These are phyloP conservation scores for Protaetia brevitarsis DNA, from an alignment of 1,140 invertebrate species.

Conservation along the genomic window DNA sequence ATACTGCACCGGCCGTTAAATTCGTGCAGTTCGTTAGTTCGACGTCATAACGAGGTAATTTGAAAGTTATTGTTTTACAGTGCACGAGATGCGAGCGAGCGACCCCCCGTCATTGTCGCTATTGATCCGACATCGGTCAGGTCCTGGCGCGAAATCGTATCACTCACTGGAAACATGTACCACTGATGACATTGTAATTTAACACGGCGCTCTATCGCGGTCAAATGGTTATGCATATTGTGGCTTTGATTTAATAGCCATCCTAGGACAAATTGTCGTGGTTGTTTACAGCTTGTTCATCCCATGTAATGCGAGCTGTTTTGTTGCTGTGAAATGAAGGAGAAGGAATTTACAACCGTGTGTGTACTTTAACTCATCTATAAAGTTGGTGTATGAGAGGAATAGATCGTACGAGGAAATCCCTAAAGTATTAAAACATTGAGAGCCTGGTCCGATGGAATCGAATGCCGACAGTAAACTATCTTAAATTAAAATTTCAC, in stretches of 20 bases:
- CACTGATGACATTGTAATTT: constrained; percentile 16
- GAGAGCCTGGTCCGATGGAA: too few relatives aligned
- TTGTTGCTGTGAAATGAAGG: not conserved
- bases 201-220: not conserved
- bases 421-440: too few relatives aligned
- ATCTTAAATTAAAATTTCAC: too few relatives aligned
- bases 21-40: not conserved
- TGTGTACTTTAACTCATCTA: too few relatives aligned
- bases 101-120: not conserved
- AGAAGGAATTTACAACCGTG: not conserved
- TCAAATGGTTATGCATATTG: constrained; percentile 16
- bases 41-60: constrained; percentile 4
- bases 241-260: constrained; percentile 10
- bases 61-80: not conserved
- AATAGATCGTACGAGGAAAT: too few relatives aligned
- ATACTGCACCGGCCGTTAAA: not conserved
- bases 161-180: constrained; percentile 16
- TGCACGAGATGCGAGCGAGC: not conserved
- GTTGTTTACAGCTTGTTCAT: constrained; percentile 9
- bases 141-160: not conserved
- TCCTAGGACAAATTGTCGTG: constrained; percentile 1
- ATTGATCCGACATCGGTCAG: constrained; percentile 9
- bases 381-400: too few relatives aligned
- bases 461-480: too few relatives aligned
- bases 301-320: not conserved